Percentiles rank a stretch among this genome's conserved stretches.
Conservation (phyloP, 2,113 vertebrate species). For the Crocuta crocuta region DNA sequence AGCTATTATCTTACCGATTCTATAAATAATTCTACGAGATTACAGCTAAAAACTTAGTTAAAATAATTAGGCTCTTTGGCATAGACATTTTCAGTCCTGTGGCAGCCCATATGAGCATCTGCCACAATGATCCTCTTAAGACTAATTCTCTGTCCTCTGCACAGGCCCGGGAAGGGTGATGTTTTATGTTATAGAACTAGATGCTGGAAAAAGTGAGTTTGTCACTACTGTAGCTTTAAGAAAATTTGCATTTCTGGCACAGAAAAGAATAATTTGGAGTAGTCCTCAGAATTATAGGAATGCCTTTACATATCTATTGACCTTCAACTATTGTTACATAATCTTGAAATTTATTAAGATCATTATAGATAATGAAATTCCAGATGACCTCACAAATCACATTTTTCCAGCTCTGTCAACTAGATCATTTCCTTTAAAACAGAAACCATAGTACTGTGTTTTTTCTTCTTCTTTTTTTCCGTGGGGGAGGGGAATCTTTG, state of each 20-base stretch:
- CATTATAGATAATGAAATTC: background rate
- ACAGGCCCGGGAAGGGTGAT: background rate
- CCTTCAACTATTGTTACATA: background rate
- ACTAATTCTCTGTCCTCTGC: background rate
- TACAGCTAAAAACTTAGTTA: background rate
- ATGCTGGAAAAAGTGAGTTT: background rate
- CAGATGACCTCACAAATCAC: background rate
- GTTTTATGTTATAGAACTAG: background rate
- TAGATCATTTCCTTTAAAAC: slow-evolving; percentile 18
- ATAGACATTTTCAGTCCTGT: background rate
- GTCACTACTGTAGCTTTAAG: background rate
- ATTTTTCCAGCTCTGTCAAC: background rate
- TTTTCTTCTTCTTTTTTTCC: background rate
- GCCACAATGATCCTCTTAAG: background rate
- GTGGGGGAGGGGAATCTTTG: background rate
- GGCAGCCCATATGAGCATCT: background rate
- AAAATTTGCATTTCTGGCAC: slow-evolving; percentile 14
- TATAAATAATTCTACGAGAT: background rate
- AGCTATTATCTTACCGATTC: background rate
- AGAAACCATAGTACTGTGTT: background rate
- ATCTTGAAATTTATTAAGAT: slow-evolving; percentile 52
- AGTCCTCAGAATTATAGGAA: background rate
- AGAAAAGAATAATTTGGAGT: background rate
- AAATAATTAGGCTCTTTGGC: background rate
- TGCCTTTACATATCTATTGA: background rate